These are phyloP conservation scores for Psettodes erumei DNA, from an alignment of 2,113 vertebrate genomes.

Conservation along the genomic window DNA sequence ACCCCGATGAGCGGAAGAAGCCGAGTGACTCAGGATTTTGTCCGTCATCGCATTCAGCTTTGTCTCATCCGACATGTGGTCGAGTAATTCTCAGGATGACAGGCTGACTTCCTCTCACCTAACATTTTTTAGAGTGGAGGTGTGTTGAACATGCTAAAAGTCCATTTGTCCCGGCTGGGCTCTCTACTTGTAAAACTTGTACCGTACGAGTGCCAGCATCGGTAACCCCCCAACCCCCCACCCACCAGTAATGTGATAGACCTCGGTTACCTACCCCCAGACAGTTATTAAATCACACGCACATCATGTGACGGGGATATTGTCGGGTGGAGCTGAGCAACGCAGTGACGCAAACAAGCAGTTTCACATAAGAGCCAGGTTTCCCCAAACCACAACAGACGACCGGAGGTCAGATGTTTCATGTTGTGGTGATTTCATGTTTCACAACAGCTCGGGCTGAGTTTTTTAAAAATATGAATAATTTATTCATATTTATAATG, in stretches of 20 bases:
- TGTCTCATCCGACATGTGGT: conserved; percentile 47
- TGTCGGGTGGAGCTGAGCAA: conserved; percentile 1
- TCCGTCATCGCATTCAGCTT: conserved; percentile 13
- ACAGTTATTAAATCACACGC: conserved; percentile 55
- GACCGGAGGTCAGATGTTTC: background rate
- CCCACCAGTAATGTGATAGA: conserved; percentile 49
- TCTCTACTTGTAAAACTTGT: background rate
- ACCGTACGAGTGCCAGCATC: background rate
- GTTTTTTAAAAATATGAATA: no score
- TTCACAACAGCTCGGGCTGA: background rate
- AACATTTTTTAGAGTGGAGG: conserved; percentile 2
- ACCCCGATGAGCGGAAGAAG: background rate
- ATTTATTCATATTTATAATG: no score
- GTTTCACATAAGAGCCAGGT: conserved; percentile 2
- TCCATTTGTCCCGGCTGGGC: no score
- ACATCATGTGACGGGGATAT: conserved; percentile 45
- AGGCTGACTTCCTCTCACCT: conserved; percentile 5
- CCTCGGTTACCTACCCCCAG: conserved; percentile 31
- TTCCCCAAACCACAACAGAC: conserved; percentile 11
- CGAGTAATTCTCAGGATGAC: background rate
- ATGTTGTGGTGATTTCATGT: background rate
- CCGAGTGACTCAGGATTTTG: background rate
- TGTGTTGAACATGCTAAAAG: no score
- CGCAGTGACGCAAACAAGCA: conserved; percentile 15
- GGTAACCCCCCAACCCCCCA: no score